Conservation (phyloP, 2,888 invertebrate genomes). For the Cataglyphis albicans region DNA sequence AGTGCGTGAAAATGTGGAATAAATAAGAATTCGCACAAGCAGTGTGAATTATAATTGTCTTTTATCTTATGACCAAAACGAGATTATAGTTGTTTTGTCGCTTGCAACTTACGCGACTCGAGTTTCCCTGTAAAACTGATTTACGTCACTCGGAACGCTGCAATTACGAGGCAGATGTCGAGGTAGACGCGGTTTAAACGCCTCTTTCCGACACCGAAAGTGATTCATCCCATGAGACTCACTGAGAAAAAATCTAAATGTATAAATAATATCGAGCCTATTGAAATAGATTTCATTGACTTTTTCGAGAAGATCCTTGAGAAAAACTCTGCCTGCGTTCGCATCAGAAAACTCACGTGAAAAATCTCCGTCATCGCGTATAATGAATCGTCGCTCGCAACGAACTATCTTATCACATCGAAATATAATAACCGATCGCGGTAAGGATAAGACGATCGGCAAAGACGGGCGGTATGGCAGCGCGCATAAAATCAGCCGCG, state of each 20-base stretch:
- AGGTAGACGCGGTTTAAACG: background rate
- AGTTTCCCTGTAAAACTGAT: conserved; percentile 15
- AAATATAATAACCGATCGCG: background rate
- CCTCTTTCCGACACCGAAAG: background rate
- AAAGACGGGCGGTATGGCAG: conserved; percentile 45
- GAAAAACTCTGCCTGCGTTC: background rate
- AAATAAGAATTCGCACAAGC: background rate
- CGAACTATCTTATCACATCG: conserved; percentile 40
- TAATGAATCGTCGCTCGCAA: conserved; percentile 42
- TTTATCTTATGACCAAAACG: conserved; percentile 10
- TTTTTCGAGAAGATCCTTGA: background rate
- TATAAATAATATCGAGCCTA: background rate
- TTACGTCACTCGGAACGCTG: background rate
- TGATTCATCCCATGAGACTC: background rate
- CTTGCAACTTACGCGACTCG: background rate
- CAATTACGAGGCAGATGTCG: conserved; percentile 6
- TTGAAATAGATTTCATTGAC: background rate
- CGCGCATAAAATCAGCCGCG: conserved; percentile 65
- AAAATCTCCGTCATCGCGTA: conserved; percentile 3
- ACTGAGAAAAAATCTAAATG: background rate
- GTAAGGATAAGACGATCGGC: conserved; percentile 31
- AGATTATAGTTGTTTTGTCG: background rate
- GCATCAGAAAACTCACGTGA: no score
- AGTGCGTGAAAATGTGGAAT: background rate
- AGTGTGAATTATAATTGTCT: conserved; percentile 1